phyloP scores from a whole-genome alignment of 2,888 invertebrate genomes.

The Cabera pusaria region DNA sequence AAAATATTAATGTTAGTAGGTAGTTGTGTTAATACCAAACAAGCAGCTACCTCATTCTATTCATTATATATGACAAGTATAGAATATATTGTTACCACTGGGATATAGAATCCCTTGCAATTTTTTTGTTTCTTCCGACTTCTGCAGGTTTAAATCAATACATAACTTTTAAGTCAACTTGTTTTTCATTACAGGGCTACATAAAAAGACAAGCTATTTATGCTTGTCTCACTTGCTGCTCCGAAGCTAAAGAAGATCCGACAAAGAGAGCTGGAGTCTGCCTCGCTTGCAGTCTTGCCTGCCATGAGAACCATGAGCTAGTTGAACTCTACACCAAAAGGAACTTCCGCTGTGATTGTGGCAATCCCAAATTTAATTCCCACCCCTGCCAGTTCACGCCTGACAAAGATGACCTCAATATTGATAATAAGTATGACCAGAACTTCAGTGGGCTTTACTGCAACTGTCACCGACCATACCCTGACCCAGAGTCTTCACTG shows the following conservation, averaged over 20 bases:
- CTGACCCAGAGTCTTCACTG: slow-evolving; percentile 91
- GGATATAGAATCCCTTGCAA: no score
- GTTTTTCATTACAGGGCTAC: slow-evolving; percentile 95
- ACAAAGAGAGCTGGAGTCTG: slow-evolving; percentile 92
- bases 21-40: no score
- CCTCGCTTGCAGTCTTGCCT: slow-evolving; percentile 95
- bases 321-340: slow-evolving; percentile 98
- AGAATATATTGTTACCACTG: no score
- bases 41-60: no score
- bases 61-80: no score
- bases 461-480: slow-evolving; percentile 95
- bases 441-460: slow-evolving; percentile 98
- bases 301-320: slow-evolving; percentile 98
- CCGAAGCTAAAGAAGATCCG: slow-evolving; percentile 83
- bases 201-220: slow-evolving; percentile 96
- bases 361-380: slow-evolving; percentile 89
- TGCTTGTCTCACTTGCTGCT: slow-evolving; percentile 95
- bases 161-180: no score
- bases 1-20: no score
- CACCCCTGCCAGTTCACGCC: slow-evolving; percentile 87
- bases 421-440: slow-evolving; percentile 92
- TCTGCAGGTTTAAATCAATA: no score
- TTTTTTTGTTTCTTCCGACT: no score
- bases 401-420: slow-evolving; percentile 86
- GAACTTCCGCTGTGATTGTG: slow-evolving; percentile 98